Evolutionary conservation across 2,888 invertebrate species (phyloP).

Genomic region (Papilio demoleus): DNA sequence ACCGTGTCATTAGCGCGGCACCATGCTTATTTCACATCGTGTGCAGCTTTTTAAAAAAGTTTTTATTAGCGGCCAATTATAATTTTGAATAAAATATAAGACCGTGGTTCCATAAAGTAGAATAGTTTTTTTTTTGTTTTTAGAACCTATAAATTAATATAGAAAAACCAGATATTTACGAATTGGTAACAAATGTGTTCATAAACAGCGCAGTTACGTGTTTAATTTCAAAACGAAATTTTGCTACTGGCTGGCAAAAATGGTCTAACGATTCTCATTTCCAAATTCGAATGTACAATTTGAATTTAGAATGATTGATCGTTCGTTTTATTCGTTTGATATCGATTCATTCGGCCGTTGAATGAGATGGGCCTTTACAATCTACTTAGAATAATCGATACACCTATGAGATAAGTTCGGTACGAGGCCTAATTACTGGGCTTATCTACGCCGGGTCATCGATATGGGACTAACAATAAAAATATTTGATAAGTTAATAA

Average conservation of each 20-base stretch:
- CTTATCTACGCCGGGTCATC: conserved; percentile 77
- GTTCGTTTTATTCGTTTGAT: conserved; percentile 74
- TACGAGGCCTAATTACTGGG: conserved; percentile 78
- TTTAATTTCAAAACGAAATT: conserved; percentile 26
- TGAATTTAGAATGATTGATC: conserved; percentile 80
- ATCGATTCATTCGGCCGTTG: conserved; percentile 70
- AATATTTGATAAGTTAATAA: conserved; percentile 79
- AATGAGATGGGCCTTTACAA: conserved; percentile 69
- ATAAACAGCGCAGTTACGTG: neutral
- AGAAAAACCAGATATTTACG: neutral
- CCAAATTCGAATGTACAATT: conserved; percentile 66
- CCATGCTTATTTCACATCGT: conserved; percentile 72
- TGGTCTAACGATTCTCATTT: conserved; percentile 50
- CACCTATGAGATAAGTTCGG: conserved; percentile 76
- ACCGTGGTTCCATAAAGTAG: neutral
- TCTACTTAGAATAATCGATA: conserved; percentile 78
- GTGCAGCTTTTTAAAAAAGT: conserved; percentile 51
- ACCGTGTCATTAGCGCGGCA: conserved; percentile 77
- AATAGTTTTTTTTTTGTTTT: neutral
- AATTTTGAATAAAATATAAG: conserved; percentile 18
- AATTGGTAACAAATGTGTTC: no score
- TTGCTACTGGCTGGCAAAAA: conserved; percentile 16
- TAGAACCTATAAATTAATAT: neutral
- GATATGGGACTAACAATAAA: conserved; percentile 65
- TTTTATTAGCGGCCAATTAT: conserved; percentile 51